phyloP scores from a whole-genome alignment of 2,888 invertebrate species.

The Dione juno region DNA sequence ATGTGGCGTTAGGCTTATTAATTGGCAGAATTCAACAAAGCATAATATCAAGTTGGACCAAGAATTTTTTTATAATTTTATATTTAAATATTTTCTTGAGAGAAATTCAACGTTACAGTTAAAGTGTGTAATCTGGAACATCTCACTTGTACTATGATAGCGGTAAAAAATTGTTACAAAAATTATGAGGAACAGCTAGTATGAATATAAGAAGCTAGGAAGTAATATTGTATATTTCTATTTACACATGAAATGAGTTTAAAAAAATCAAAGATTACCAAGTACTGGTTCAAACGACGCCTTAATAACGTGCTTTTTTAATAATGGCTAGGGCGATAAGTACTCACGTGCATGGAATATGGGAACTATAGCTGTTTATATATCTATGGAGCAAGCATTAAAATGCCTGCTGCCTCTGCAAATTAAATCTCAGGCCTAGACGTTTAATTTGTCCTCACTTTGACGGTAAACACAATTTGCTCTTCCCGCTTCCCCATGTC shows the following conservation, averaged over 20 bases:
- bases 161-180: no score
- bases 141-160: no score
- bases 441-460: slow-evolving; percentile 43
- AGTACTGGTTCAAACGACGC: background rate
- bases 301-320: slow-evolving; percentile 11
- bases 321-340: slow-evolving; percentile 22
- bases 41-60: no score
- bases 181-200: no score
- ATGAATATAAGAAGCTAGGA: no score
- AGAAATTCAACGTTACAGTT: background rate
- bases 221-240: no score
- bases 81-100: background rate
- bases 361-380: slow-evolving; percentile 11
- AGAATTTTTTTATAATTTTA: no score
- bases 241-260: no score
- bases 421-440: slow-evolving; percentile 40
- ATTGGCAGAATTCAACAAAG: no score
- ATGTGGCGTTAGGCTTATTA: no score
- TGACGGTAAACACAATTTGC: slow-evolving; percentile 42
- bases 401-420: slow-evolving; percentile 15
- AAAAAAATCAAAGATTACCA: background rate
- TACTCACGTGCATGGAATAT: slow-evolving; percentile 2
- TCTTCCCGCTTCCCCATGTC: slow-evolving; percentile 25
- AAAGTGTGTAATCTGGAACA: background rate
- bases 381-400: slow-evolving; percentile 9